Conservation (phyloP, 1,140 invertebrate genomes). For the Popillia japonica region DNA sequence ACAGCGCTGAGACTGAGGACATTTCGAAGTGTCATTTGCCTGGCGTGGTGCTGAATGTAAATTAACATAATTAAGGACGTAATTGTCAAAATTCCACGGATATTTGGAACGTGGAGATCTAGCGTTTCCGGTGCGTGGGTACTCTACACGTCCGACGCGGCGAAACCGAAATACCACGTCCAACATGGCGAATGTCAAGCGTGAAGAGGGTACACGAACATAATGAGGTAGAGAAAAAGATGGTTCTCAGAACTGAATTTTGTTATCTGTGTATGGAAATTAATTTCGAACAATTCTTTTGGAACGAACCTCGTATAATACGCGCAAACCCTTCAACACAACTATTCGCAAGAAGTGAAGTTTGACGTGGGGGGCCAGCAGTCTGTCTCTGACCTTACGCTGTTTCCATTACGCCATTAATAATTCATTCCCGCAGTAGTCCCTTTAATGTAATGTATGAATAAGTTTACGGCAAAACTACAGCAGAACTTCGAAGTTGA, state of each 20-base stretch:
- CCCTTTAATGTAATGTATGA: constrained; percentile 6
- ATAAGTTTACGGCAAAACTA: constrained; percentile 3
- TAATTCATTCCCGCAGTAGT: not conserved
- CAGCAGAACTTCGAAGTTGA: not conserved
- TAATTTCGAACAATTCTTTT: not conserved
- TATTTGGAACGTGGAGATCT: constrained; percentile 2
- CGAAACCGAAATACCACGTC: not conserved
- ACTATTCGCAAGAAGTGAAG: constrained; percentile 1
- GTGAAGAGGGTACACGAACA: not conserved
- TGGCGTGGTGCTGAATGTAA: constrained; percentile 3
- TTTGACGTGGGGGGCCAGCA: not conserved
- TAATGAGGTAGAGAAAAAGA: not conserved
- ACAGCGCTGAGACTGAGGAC: too few relatives aligned
- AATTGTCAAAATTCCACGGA: constrained; percentile 6
- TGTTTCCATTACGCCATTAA: not conserved
- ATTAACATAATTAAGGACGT: not conserved
- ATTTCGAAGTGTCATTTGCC: not conserved
- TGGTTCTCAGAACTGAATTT: not conserved
- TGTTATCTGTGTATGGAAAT: not conserved
- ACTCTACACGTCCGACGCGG: not conserved
- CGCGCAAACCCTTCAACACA: not conserved
- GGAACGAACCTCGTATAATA: not conserved
- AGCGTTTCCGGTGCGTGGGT: not conserved
- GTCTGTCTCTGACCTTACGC: not conserved
- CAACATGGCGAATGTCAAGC: not conserved